Evolutionary conservation across 2,797 vertebrate genomes (phyloP).

Genomic region (Esox masquinongy): DNA sequence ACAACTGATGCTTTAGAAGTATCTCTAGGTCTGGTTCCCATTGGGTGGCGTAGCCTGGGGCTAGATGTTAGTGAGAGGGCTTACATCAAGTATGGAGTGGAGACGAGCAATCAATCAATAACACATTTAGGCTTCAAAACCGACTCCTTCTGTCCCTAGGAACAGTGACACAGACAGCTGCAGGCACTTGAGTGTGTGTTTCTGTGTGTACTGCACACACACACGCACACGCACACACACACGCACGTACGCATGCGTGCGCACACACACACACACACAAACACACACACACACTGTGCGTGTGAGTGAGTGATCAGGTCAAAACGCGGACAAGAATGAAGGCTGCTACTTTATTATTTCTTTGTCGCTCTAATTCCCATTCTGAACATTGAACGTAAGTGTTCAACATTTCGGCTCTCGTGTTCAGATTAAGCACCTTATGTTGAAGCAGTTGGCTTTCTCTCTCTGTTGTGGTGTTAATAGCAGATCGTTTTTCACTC

Average conservation of each 20-base stretch:
- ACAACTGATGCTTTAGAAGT: slow-evolving; percentile 60
- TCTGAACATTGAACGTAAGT: too few relatives aligned
- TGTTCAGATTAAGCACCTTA: neutral
- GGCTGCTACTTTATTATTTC: too few relatives aligned
- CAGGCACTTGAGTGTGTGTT: too few relatives aligned
- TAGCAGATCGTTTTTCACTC: neutral
- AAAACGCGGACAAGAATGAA: too few relatives aligned
- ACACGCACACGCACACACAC: neutral
- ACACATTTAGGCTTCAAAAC: slow-evolving; percentile 56
- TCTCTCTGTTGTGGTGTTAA: slow-evolving; percentile 6
- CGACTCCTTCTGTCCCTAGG: neutral
- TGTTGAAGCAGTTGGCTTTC: neutral
- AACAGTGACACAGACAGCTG: slow-evolving; percentile 25
- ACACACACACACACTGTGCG: neutral
- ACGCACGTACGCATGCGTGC: neutral
- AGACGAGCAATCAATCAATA: slow-evolving; percentile 54
- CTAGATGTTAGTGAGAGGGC: slow-evolving; percentile 38
- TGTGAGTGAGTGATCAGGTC: too few relatives aligned
- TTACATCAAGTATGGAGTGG: slow-evolving; percentile 25
- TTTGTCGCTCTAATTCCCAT: too few relatives aligned
- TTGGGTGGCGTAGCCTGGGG: slow-evolving; percentile 46
- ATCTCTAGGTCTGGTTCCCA: slow-evolving; percentile 66
- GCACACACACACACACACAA: neutral
- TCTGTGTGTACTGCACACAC: too few relatives aligned
- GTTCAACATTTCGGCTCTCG: too few relatives aligned